A percentile compares a stretch with the other conserved stretches of the same genome.
These are phyloP conservation scores for Montipora efflorescens DNA, from an alignment of 64 coral and sea anemone genomes.

Conservation along the genomic window DNA sequence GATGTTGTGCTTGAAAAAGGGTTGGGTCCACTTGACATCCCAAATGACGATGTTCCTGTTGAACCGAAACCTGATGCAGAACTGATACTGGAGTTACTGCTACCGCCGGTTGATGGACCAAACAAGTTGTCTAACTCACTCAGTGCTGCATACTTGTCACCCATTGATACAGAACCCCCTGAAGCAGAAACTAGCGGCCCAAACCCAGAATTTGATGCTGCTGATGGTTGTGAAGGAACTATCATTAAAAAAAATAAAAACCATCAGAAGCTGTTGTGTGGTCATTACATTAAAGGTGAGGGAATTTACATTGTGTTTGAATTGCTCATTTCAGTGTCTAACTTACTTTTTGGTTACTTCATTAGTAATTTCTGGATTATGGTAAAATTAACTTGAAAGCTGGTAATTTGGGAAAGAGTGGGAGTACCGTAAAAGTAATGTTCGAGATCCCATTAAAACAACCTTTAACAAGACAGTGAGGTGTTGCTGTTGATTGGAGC, in stretches of 20 bases:
- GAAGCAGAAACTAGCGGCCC: constrained; percentile 95
- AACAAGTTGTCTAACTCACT: constrained; percentile 91
- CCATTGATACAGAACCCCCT: background rate
- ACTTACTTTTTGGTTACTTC: no score
- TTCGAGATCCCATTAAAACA: no score
- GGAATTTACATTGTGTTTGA: no score
- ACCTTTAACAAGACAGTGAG: no score
- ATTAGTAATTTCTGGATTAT: background rate
- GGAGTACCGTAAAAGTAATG: no score
- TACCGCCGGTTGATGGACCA: constrained; percentile 49
- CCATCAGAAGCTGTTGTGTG: background rate
- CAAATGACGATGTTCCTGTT: constrained; percentile 69
- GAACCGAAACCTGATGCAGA: constrained; percentile 74
- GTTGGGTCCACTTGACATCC: constrained; percentile 96
- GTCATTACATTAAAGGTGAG: no score
- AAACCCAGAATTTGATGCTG: constrained; percentile 68
- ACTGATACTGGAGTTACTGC: constrained; percentile 27
- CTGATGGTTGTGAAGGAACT: constrained; percentile 49
- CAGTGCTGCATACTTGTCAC: constrained; percentile 94
- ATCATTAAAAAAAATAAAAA: background rate
- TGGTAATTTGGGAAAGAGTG: no score
- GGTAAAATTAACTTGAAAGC: no score
- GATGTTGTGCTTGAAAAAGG: constrained; percentile 83
- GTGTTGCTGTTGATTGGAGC: no score
- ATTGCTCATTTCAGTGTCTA: no score